A percentile compares a stretch with the other conserved stretches of the same genome.
These are phyloP conservation scores for Halcyon chelicuti DNA, from an alignment of 2,797 vertebrate genomes.

Conservation along the genomic window DNA sequence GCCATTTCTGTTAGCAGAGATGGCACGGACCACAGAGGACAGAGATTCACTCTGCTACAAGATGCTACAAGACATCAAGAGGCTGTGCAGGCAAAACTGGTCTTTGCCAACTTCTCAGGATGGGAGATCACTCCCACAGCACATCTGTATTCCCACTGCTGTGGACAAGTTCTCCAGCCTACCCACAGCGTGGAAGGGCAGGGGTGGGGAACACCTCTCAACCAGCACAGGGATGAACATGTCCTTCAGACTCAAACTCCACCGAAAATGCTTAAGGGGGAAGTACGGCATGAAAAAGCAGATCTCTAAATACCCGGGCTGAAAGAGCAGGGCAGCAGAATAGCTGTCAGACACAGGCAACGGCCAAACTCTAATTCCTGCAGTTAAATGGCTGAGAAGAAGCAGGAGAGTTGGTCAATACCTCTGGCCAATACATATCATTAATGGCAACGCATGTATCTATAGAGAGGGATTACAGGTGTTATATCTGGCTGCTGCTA, in stretches of 20 bases:
- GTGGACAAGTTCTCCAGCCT: not conserved
- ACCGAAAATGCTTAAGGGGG: not conserved
- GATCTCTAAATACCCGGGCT: not conserved
- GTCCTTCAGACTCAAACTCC: not conserved
- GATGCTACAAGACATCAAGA: not conserved
- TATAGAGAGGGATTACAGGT: not conserved
- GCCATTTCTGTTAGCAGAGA: not conserved
- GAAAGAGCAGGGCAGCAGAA: not conserved
- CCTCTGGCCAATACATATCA: fast-evolving
- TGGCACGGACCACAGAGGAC: fast-evolving
- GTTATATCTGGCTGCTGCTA: not conserved
- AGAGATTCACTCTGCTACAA: not conserved
- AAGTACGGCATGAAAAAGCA: not conserved
- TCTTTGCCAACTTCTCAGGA: not conserved
- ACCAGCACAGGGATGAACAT: not conserved
- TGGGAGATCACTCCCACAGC: not conserved
- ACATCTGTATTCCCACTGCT: fast-evolving
- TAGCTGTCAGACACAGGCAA: not conserved
- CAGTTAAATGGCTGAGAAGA: not conserved
- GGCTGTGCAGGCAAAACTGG: not conserved
- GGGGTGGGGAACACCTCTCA: not conserved
- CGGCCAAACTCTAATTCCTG: not conserved
- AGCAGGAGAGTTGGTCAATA: not conserved
- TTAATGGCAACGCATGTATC: not conserved
- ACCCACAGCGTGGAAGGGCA: fast-evolving